Evolutionary conservation across 1,140 invertebrate species (phyloP), one percentile per base, ranked within the genome.

Genomic region (Eueides isabella): DNA sequence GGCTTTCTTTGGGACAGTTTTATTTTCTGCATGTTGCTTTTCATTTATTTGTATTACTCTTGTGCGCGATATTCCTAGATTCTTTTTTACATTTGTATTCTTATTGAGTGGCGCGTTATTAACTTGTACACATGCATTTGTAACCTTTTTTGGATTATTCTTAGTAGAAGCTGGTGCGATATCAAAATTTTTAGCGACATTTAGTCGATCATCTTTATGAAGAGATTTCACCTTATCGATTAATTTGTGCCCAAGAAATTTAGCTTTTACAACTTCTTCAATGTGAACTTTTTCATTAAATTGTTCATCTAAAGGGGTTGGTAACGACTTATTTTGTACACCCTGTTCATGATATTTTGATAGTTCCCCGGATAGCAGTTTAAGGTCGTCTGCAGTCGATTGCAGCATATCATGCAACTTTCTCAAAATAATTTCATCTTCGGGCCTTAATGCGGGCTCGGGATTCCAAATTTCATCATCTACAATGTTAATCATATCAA

Each of bases 241-340:
- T 66, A 90, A 82, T 85, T 90, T 89, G 68, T 90, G 77, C 19
- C 90, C 91, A 71, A 91, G 82, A 77, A 94, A 91, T 84, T 93
- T 93, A 14, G 92, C 93, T 75, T 90, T 90, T 1, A 93, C 93
- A 26, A 93, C 69, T 83, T 93, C 85, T 81, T 93, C 85, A 62
- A 94, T 93, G 67, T 92, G 91, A 69, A 90, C 79, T 80, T 92
- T 91, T 77, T 93, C 86, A 80, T 94, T 93, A 76, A 92, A 94
- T 64, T 93, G 86, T 71, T 93, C 87, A 48, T 94, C 92, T 31
- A 93, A 80, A 29, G 92, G 92, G 35, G 77, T 85, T 1, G 91
- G 89, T 67, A 82, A 72, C 16, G 83, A 78, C 78, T 89, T 85
- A 4, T 87, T 76, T 80, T 86, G 90, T 31, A 86, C 74, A 35